A percentile compares a stretch with the other conserved stretches of the same genome.
phyloP scores from a whole-genome alignment of 2,797 vertebrate genomes.

The Phylloscopus collybita region DNA sequence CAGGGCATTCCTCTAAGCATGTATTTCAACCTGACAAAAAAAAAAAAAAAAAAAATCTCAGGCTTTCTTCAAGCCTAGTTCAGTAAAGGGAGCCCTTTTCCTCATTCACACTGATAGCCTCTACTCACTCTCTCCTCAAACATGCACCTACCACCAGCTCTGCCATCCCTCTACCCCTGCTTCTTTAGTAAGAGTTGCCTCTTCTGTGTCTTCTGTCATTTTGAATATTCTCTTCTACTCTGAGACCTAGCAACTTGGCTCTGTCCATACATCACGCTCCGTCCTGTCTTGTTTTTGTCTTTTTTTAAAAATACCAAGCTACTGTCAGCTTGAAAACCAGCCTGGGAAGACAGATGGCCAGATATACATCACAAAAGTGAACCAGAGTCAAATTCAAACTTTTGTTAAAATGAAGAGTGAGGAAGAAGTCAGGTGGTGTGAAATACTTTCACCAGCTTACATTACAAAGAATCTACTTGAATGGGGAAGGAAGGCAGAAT shows the following conservation, averaged over 20 bases:
- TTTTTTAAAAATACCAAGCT: not conserved
- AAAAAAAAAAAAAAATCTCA: not conserved
- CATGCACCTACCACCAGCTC: not conserved
- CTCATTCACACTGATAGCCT: not conserved
- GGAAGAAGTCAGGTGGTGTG: not conserved
- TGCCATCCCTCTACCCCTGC: not conserved
- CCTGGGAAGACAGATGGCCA: not conserved
- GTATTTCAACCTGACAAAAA: not conserved
- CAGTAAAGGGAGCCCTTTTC: not conserved
- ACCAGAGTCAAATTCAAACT: not conserved
- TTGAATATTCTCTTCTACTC: not conserved
- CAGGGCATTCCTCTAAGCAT: not conserved
- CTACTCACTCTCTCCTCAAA: not conserved
- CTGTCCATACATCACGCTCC: not conserved
- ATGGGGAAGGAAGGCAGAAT: not conserved
- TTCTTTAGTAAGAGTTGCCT: not conserved
- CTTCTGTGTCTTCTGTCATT: not conserved
- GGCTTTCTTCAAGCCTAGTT: not conserved
- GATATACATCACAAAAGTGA: not conserved
- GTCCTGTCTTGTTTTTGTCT: not conserved
- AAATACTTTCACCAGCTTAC: not conserved
- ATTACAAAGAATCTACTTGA: not conserved
- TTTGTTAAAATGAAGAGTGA: not conserved
- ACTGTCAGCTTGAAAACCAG: constrained; percentile 14
- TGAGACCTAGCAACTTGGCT: not conserved